Base-by-base conservation (phyloP, 2,888 invertebrate species). In the Dioctria rufipes region DNA sequence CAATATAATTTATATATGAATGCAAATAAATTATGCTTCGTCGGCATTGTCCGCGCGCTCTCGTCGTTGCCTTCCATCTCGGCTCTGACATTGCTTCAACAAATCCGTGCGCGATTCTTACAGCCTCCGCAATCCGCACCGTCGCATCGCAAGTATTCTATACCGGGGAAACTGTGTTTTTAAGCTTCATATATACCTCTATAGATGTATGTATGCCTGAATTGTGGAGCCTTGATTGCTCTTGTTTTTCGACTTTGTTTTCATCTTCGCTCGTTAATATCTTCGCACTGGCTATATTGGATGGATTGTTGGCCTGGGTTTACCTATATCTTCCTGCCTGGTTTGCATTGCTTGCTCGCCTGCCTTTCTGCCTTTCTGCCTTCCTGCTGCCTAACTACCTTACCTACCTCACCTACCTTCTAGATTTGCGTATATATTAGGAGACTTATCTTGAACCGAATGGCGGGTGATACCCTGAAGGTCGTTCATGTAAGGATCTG, bases 1-100 rank as follows among this genome's bases (percentile, higher is more conserved):
- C 88, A 88, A 88, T 87, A 88, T 88, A 88, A 88, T 87, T 88
- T 88, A 88, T 88, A 87, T 85, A 81, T 85, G 85, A 86, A 86
- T 86, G 86, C 87, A 87, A 86, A 86, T 86, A 87, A 86, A 86
- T 86, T 87, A 87, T 87, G 81, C 25, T 81, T 78, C 77, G 61
- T 65, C 67, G 78, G 83, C 83, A 83, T 83, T 81, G 81, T 81
- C 81, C 73, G 67, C 78, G 81, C 73, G 25, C 25, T 25, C 25
- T 25, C 25, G 25, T 75, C 75, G 80, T 75, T 66, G 61, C 25
- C 60, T 73, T 65, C 69, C 43, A 67, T 67, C 58, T 79, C 60
- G 77, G 49, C 49, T 63, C 77, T 77, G 77, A 63, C 77, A 77
- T 77, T 25, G 63, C 77, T 58, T 73, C 73, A 73, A 73, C 73